Percentiles rank a stretch among this genome's conserved stretches.
phyloP scores from a whole-genome alignment of 2,797 vertebrate genomes.

The Loris lydekkerianus region DNA sequence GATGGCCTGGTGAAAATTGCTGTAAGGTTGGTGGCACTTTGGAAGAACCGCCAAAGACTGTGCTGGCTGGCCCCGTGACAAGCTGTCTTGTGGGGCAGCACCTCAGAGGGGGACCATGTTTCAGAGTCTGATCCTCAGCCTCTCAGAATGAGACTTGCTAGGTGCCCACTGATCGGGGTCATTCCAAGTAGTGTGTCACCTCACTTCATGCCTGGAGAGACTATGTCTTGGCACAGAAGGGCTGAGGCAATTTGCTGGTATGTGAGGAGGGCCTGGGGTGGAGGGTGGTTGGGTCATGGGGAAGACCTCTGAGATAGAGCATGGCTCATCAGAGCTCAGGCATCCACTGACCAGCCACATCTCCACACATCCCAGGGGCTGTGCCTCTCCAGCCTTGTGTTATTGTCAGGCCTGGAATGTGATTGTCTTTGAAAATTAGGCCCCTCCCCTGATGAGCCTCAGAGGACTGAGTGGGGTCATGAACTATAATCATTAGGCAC shows the following conservation, averaged over 20 bases:
- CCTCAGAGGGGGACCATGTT: neutral
- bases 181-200: no score
- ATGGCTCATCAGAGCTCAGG: neutral
- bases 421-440: neutral
- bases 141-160: neutral
- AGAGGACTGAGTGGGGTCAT: neutral
- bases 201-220: neutral
- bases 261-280: neutral
- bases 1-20: neutral
- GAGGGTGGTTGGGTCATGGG: rapidly evolving
- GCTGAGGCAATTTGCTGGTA: neutral
- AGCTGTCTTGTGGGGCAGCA: neutral
- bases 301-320: neutral
- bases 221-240: rapidly evolving
- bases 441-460: neutral
- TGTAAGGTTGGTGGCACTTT: neutral
- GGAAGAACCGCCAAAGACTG: neutral
- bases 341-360: neutral
- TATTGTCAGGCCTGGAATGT: neutral
- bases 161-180: neutral
- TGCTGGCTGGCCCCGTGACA: neutral
- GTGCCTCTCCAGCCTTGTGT: neutral
- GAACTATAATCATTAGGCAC: neutral
- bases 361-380: neutral
- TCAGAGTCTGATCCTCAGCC: neutral